A percentile compares a stretch with the other conserved stretches of the same genome.
These are phyloP conservation scores for Drosophila lacertosa DNA, from an alignment of 1,140 invertebrate species.

Conservation along the genomic window DNA sequence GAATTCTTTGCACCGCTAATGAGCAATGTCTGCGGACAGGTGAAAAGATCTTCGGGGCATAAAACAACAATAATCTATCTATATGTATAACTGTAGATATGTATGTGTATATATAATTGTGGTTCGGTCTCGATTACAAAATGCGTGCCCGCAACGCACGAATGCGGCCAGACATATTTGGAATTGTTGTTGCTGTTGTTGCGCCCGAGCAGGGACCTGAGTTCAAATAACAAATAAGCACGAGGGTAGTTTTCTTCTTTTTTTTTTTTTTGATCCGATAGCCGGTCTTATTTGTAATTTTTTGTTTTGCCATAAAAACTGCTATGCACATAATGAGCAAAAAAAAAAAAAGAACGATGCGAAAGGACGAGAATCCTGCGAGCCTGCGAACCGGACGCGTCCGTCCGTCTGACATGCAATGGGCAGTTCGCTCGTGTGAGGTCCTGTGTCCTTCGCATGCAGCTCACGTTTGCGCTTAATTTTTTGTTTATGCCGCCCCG, in stretches of 20 bases:
- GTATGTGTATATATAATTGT: conserved; percentile 64
- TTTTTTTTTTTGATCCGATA: conserved; percentile 16
- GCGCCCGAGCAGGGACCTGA: conserved; percentile 33
- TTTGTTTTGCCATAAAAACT: conserved; percentile 39
- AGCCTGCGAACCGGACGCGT: conserved; percentile 22
- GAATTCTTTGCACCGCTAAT: conserved; percentile 43
- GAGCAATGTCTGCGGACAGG: conserved; percentile 52
- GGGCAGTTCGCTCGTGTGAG: conserved; percentile 23
- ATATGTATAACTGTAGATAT: no score
- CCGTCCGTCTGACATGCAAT: conserved; percentile 35
- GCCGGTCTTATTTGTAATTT: conserved; percentile 27
- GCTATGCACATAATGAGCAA: conserved; percentile 70
- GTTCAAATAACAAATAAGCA: conserved; percentile 72
- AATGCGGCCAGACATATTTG: conserved; percentile 46
- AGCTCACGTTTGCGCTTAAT: conserved; percentile 76
- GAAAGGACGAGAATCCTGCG: not conserved
- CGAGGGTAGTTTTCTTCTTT: conserved; percentile 72
- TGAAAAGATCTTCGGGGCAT: conserved; percentile 33
- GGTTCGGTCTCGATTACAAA: conserved; percentile 78
- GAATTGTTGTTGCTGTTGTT: not conserved
- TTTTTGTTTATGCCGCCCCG: conserved; percentile 72
- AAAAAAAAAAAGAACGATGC: conserved; percentile 68
- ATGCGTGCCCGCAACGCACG: conserved; percentile 59
- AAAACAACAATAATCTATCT: not conserved
- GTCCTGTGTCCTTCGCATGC: conserved; percentile 46